Conservation (phyloP, 1,140 invertebrate species). For the Heliconius nattereri region DNA sequence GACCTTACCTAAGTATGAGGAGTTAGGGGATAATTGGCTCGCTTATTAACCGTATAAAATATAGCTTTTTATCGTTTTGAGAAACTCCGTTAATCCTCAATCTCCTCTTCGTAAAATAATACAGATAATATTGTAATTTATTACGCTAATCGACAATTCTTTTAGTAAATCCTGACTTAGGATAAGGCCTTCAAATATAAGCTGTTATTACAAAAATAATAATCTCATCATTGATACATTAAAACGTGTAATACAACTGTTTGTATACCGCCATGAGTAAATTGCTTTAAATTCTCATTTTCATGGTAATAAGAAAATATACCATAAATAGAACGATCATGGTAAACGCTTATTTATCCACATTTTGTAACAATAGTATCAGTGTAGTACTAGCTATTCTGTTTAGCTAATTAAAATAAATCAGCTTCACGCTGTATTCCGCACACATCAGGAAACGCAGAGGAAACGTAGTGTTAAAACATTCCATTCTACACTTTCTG, state of each 20-base stretch:
- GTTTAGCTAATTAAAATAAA: background rate
- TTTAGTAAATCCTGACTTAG: slow-evolving; percentile 23
- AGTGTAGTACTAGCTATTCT: background rate
- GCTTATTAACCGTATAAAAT: too few species aligned
- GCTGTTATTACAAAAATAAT: background rate
- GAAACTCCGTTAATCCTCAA: background rate
- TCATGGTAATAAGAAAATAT: slow-evolving; percentile 26
- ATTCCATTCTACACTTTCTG: too few species aligned
- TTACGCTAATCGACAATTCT: background rate
- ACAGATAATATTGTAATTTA: slow-evolving; percentile 16
- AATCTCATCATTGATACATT: background rate
- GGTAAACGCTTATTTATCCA: slow-evolving; percentile 27
- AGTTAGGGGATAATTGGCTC: too few species aligned
- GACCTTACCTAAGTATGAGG: too few species aligned
- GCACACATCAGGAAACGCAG: too few species aligned
- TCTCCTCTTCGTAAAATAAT: background rate
- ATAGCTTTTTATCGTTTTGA: background rate
- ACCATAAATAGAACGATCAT: slow-evolving; percentile 39
- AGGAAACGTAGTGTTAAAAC: too few species aligned
- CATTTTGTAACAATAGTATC: background rate
- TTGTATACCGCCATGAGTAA: background rate
- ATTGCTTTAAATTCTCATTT: background rate
- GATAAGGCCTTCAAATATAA: background rate
- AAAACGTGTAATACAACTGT: background rate
- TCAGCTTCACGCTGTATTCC: too few species aligned